A percentile compares a stretch with the other conserved stretches of the same genome.
Evolutionary conservation across 2,888 invertebrate genomes (phyloP).

Genomic region (Dolichopus griseipennis): DNA sequence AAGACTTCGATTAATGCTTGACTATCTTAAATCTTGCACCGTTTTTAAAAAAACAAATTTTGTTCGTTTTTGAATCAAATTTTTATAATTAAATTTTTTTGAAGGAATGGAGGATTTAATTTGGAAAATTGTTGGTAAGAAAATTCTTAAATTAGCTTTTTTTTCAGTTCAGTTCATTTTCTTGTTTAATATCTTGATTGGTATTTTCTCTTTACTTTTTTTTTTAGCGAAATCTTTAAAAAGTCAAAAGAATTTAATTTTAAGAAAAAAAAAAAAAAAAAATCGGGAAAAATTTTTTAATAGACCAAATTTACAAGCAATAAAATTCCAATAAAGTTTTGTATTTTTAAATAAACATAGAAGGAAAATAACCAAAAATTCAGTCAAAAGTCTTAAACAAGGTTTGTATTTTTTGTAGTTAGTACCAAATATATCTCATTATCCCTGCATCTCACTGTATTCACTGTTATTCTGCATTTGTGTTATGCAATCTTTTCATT

Average conservation of each 20-base stretch:
- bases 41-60: too few relatives aligned
- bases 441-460: background rate
- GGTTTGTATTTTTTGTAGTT: too few relatives aligned
- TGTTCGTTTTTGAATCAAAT: too few relatives aligned
- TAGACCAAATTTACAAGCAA: constrained; percentile 1
- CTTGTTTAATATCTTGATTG: too few relatives aligned
- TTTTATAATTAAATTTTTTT: too few relatives aligned
- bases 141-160: too few relatives aligned
- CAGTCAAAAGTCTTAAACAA: background rate
- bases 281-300: background rate
- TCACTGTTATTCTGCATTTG: background rate
- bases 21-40: too few relatives aligned
- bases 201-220: background rate
- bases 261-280: background rate
- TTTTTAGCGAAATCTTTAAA: background rate
- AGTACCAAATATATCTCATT: too few relatives aligned
- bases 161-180: too few relatives aligned
- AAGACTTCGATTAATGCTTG: too few relatives aligned
- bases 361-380: background rate
- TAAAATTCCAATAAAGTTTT: constrained; percentile 6
- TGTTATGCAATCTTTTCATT: background rate
- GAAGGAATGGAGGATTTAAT: too few relatives aligned
- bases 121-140: too few relatives aligned
- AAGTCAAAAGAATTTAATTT: background rate
- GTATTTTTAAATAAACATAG: background rate